Conservation (phyloP, 2,113 vertebrate species). For the Oenanthe melanoleuca region DNA sequence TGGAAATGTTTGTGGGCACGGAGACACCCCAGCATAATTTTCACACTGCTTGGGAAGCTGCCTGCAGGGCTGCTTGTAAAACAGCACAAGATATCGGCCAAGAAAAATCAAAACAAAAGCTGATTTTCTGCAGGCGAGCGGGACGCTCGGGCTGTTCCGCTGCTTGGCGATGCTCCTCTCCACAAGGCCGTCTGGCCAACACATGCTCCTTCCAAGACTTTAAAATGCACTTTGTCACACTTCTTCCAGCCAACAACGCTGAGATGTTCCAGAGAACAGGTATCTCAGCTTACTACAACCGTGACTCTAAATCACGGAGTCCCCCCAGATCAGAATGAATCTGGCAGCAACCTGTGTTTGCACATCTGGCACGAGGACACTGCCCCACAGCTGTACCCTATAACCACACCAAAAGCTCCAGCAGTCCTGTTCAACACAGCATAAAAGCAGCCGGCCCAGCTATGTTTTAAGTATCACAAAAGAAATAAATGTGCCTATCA, state of each 20-base stretch:
- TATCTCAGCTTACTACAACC: neutral
- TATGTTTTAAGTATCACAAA: neutral
- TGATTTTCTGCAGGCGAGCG: neutral
- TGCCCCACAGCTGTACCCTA: neutral
- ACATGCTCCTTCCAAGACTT: conserved; percentile 33
- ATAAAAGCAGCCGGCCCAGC: neutral
- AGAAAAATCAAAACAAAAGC: conserved; percentile 30
- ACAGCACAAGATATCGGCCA: neutral
- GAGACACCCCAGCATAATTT: neutral
- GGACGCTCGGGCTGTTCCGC: neutral
- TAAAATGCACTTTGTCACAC: neutral
- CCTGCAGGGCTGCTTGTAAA: neutral
- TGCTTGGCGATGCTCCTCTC: neutral
- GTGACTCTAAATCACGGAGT: neutral
- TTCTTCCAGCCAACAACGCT: neutral
- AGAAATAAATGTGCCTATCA: neutral
- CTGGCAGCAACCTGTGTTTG: neutral
- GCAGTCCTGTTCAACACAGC: neutral
- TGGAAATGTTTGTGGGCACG: neutral
- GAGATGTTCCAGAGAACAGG: neutral
- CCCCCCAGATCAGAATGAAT: neutral
- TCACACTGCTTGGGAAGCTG: neutral
- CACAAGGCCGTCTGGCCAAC: conserved; percentile 1
- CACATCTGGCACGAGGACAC: neutral
- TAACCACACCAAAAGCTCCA: neutral